A percentile compares a stretch with the other conserved stretches of the same genome.
Conservation (phyloP, 2,797 vertebrate genomes). For the Melanotaenia nigrans region DNA sequence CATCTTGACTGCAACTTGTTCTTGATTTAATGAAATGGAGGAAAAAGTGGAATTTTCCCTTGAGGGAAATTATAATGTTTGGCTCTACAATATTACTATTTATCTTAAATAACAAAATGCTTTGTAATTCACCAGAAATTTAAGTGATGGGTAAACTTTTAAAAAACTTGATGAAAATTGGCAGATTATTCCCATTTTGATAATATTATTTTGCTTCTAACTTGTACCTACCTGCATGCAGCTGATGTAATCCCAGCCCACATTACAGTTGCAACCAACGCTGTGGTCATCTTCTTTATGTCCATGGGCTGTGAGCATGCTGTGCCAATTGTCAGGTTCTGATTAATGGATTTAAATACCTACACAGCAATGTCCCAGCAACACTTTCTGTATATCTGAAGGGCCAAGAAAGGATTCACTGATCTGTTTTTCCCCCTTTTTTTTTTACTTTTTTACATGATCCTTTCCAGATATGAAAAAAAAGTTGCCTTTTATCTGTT, state of each 20-base stretch:
- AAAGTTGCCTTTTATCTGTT: conserved; percentile 9
- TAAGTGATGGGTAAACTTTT: no score
- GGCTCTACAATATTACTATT: no score
- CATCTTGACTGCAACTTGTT: no score
- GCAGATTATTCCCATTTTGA: not conserved
- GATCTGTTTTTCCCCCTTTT: conserved; percentile 13
- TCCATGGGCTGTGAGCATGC: not conserved
- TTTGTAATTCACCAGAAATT: no score
- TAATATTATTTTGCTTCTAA: conserved; percentile 2
- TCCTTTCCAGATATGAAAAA: conserved; percentile 17
- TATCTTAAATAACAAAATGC: no score
- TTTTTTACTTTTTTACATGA: conserved; percentile 19
- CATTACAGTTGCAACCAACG: conserved; percentile 1
- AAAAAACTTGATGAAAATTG: no score
- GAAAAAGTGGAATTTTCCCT: no score
- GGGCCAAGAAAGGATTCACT: conserved; percentile 37
- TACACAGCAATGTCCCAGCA: conserved; percentile 27
- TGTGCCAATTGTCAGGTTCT: conserved; percentile 14
- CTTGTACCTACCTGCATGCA: conserved; percentile 42
- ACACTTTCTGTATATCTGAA: not conserved
- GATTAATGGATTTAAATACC: conserved; percentile 23
- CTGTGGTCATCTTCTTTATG: not conserved
- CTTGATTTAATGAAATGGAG: no score
- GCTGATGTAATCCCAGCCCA: conserved; percentile 19
- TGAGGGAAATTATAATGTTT: no score